Percentiles rank a stretch among this genome's conserved stretches.
These are phyloP conservation scores for Ladona fulva DNA, from an alignment of 1,140 invertebrate genomes.

Conservation along the genomic window DNA sequence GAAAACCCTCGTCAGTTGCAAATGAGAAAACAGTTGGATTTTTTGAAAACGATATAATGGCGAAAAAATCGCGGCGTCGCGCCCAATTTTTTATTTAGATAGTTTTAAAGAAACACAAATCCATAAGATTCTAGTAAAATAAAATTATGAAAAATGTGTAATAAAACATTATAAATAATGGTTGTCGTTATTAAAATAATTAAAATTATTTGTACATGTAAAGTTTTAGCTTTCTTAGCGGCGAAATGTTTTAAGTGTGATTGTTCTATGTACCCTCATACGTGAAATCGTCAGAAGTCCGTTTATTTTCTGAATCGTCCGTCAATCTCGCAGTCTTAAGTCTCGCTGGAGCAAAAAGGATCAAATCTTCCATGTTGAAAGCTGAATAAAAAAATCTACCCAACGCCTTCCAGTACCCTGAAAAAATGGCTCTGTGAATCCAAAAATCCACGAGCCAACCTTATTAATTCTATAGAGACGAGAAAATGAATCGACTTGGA, in stretches of 20 bases:
- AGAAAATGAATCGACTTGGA: neutral
- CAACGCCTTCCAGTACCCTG: too few species aligned
- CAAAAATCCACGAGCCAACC: too few species aligned
- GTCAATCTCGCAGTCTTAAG: too few species aligned
- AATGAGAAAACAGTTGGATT: neutral
- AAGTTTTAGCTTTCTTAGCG: conserved; percentile 1
- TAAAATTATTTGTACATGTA: conserved; percentile 1
- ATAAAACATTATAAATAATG: conserved; percentile 9
- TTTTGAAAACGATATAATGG: neutral
- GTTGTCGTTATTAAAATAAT: conserved; percentile 3
- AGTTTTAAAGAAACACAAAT: neutral
- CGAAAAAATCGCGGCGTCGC: too few species aligned
- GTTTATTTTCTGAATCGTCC: neutral
- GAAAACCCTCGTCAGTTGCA: too few species aligned
- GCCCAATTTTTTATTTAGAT: conserved; percentile 10
- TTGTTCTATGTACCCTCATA: neutral
- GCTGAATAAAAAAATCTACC: too few species aligned
- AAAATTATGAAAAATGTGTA: neutral
- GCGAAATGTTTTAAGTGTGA: neutral
- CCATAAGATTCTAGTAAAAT: neutral
- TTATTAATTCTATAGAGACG: neutral
- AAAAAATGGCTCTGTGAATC: too few species aligned
- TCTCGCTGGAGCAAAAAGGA: too few species aligned
- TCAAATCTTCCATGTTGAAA: too few species aligned
- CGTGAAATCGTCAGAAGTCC: neutral